phyloP scores from a whole-genome alignment of 2,888 invertebrate species.

The Eupithecia vulgata region DNA sequence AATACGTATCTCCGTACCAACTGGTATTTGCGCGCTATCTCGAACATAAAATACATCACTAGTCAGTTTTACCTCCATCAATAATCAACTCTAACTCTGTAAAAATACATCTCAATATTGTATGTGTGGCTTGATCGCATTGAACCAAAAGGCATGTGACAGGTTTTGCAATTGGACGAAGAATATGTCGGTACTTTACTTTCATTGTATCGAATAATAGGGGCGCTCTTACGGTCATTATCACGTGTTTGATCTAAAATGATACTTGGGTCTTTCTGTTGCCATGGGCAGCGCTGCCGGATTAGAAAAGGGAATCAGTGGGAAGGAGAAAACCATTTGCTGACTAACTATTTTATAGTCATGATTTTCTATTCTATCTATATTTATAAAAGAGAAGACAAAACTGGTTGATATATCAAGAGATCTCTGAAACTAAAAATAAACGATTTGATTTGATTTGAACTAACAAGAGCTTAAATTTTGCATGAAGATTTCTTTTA shows the following conservation, averaged over 20 bases:
- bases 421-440: too few relatives aligned
- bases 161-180: conserved; percentile 77
- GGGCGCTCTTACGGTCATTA: conserved; percentile 83
- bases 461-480: too few relatives aligned
- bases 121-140: conserved; percentile 42
- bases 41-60: conserved; percentile 67
- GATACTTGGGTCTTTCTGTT: conserved; percentile 73
- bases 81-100: conserved; percentile 44
- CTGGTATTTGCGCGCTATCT: conserved; percentile 63
- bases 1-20: conserved; percentile 78
- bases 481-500: too few relatives aligned
- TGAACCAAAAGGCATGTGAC: conserved; percentile 60
- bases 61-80: conserved; percentile 38
- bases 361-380: too few relatives aligned
- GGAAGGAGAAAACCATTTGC: not conserved
- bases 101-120: conserved; percentile 44
- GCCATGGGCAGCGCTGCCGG: conserved; percentile 45
- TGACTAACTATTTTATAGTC: too few relatives aligned
- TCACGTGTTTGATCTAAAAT: conserved; percentile 84
- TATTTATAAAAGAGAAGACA: too few relatives aligned
- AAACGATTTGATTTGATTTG: too few relatives aligned
- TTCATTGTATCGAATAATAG: conserved; percentile 85
- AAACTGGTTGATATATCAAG: too few relatives aligned
- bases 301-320: conserved; percentile 39
- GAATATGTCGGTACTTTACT: conserved; percentile 84